Conservation (phyloP, 2,888 invertebrate species). For the Azorinus chamasolen region DNA sequence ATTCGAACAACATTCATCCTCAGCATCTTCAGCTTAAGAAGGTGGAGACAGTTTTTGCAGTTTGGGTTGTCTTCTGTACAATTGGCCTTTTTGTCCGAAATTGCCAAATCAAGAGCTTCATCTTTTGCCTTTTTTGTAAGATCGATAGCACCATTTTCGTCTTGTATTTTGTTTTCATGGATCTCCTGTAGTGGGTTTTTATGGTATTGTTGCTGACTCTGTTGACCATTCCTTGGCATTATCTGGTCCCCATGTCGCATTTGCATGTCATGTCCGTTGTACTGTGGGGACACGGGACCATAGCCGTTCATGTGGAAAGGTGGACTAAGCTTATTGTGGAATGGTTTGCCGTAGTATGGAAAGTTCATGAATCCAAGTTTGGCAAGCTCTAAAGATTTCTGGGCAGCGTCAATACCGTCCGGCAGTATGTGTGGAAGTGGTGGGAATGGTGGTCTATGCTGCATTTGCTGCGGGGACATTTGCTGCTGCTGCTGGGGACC, state of each 20-base stretch:
- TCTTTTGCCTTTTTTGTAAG: slow-evolving; percentile 74
- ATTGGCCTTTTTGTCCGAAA: slow-evolving; percentile 60
- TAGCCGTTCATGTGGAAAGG: slow-evolving; percentile 75
- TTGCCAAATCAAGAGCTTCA: slow-evolving; percentile 59
- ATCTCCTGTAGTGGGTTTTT: slow-evolving; percentile 71
- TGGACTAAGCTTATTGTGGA: slow-evolving; percentile 73
- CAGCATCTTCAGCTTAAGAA: slow-evolving; percentile 81
- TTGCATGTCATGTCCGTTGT: slow-evolving; percentile 66
- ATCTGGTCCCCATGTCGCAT: slow-evolving; percentile 52
- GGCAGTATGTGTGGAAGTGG: slow-evolving; percentile 55
- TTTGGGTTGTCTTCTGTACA: slow-evolving; percentile 52
- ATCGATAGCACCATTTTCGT: slow-evolving; percentile 79
- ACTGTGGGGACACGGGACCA: slow-evolving; percentile 68
- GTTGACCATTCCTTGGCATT: slow-evolving; percentile 21
- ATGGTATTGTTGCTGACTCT: slow-evolving; percentile 51
- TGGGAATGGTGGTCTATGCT: slow-evolving; percentile 62
- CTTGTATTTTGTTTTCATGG: slow-evolving; percentile 67
- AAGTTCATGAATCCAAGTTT: slow-evolving; percentile 62
- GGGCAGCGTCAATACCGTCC: slow-evolving; percentile 59
- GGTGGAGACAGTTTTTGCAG: slow-evolving; percentile 79
- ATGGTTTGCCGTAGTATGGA: slow-evolving; percentile 56
- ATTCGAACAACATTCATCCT: slow-evolving; percentile 84
- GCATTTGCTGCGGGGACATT: slow-evolving; percentile 46
- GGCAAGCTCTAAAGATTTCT: slow-evolving; percentile 60
- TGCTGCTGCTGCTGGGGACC: slow-evolving; percentile 37